Conservation (phyloP, 2,113 vertebrate genomes). For the Heteronetta atricapilla region DNA sequence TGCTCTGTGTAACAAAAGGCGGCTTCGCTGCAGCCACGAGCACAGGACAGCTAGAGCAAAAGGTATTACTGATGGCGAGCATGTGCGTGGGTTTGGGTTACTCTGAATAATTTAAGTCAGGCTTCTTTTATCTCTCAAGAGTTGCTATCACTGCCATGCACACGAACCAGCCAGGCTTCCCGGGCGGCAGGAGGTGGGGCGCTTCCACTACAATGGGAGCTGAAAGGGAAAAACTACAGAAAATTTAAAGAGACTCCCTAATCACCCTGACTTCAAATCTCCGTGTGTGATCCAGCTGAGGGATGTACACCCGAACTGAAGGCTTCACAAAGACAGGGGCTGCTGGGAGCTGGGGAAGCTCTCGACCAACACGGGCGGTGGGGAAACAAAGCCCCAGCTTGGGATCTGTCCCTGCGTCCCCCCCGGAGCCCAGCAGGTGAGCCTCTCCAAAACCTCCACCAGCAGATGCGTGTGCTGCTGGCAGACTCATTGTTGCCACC, state of each 20-base stretch:
- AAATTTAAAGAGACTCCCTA: constrained; percentile 29
- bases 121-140: constrained; percentile 26
- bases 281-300: neutral
- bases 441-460: neutral
- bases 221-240: neutral
- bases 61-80: neutral
- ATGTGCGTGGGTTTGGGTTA: neutral
- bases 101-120: constrained; percentile 44
- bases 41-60: fast-evolving
- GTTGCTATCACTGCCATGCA: neutral
- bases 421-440: neutral
- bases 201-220: neutral
- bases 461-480: fast-evolving
- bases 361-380: neutral
- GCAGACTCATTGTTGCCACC: neutral
- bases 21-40: fast-evolving
- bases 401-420: neutral
- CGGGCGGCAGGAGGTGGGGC: neutral
- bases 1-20: neutral
- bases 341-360: neutral
- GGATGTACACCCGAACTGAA: neutral
- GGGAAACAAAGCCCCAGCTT: fast-evolving
- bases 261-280: neutral
- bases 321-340: neutral
- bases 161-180: constrained; percentile 14